phyloP scores from a whole-genome alignment of 1,140 invertebrate genomes.

The Drosophila willistoni region DNA sequence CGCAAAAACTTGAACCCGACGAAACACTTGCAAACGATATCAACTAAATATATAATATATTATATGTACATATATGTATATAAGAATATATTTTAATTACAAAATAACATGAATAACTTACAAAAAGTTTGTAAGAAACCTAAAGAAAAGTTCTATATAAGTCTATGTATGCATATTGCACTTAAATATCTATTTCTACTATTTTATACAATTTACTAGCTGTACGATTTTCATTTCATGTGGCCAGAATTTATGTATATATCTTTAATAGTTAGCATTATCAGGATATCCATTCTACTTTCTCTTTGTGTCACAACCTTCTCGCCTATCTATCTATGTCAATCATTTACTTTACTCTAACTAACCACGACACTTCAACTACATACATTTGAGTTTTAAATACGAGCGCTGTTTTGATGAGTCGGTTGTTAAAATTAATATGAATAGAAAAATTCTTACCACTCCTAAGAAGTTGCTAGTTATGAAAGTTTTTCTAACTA shows the following conservation, averaged over 20 bases:
- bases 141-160: slow-evolving; percentile 35
- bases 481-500: too few species aligned
- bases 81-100: slow-evolving; percentile 51
- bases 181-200: slow-evolving; percentile 26
- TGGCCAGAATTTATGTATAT: slow-evolving; percentile 73
- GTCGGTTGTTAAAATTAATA: background rate
- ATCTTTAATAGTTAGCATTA: slow-evolving; percentile 30
- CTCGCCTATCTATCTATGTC: slow-evolving; percentile 11
- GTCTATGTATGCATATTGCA: slow-evolving; percentile 48
- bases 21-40: slow-evolving; percentile 80
- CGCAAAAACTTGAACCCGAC: slow-evolving; percentile 83
- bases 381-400: too few species aligned
- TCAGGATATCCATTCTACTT: slow-evolving; percentile 7
- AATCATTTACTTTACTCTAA: slow-evolving; percentile 9
- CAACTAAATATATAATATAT: slow-evolving; percentile 41
- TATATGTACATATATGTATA: slow-evolving; percentile 31
- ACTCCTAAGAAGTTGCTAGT: too few species aligned
- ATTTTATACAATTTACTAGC: slow-evolving; percentile 38
- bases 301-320: slow-evolving; percentile 5
- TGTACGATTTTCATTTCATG: slow-evolving; percentile 41
- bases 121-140: slow-evolving; percentile 7
- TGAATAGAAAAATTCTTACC: too few species aligned
- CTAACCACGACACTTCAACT: too few species aligned
- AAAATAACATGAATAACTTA: slow-evolving; percentile 38
- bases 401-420: slow-evolving; percentile 2